phyloP scores from a whole-genome alignment of 2,797 vertebrate genomes.

The Anas capensis region DNA sequence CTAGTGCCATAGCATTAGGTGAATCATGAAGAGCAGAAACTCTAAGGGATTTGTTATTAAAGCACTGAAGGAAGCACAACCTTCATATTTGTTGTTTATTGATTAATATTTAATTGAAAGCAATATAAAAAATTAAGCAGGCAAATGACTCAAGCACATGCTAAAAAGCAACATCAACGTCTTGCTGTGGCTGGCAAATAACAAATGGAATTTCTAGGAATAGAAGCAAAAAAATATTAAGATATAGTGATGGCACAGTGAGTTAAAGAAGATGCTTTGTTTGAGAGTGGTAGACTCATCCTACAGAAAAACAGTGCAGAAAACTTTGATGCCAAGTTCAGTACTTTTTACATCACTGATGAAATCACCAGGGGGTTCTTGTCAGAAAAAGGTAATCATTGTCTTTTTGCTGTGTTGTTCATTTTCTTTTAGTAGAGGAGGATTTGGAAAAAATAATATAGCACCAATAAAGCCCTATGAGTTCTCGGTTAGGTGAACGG shows the following conservation, averaged over 20 bases:
- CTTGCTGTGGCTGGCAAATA: conserved; percentile 22
- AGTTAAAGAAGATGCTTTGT: conserved; percentile 12
- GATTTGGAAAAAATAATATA: neutral
- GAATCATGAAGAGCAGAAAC: neutral
- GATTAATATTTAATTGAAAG: conserved; percentile 61
- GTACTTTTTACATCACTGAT: neutral
- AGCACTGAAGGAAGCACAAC: neutral
- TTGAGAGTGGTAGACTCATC: neutral
- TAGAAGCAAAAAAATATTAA: conserved; percentile 24
- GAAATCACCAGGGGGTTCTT: neutral
- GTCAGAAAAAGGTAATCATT: neutral
- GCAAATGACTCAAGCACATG: conserved; percentile 16
- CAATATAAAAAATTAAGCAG: conserved; percentile 62
- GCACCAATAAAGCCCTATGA: neutral
- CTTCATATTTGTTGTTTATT: conserved; percentile 24
- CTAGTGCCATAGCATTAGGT: neutral
- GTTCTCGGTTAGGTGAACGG: neutral
- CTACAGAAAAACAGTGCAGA: neutral
- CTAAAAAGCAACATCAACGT: neutral
- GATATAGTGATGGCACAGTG: neutral
- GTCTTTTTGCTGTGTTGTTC: neutral
- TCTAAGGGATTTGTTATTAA: neutral
- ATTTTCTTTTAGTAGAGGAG: neutral
- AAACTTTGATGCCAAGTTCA: neutral
- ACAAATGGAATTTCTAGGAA: conserved; percentile 24